Evolutionary conservation across 2,797 vertebrate species (phyloP).

Genomic region (Clarias pachynema): DNA sequence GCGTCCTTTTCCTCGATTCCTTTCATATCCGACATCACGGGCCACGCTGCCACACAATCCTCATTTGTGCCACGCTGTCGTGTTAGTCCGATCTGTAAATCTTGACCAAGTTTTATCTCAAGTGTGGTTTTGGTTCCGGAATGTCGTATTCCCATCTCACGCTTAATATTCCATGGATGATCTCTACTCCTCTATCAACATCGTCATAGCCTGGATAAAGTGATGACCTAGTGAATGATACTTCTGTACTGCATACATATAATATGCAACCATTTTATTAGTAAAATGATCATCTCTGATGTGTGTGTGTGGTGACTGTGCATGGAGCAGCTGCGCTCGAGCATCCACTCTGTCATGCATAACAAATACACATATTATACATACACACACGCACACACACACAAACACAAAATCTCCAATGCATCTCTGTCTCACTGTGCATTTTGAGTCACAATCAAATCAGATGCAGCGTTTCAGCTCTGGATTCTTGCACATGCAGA

Average conservation of each 20-base stretch:
- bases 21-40: not conserved
- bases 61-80: not conserved
- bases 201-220: not conserved
- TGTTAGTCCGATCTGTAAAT: not conserved
- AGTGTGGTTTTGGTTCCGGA: not conserved
- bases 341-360: not conserved
- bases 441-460: not conserved
- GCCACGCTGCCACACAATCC: not conserved
- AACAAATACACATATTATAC: slow-evolving; percentile 2
- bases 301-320: not conserved
- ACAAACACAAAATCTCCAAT: not conserved
- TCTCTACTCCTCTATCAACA: not conserved
- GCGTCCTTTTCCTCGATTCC: too few species aligned
- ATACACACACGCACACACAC: not conserved
- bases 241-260: too few species aligned
- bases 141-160: not conserved
- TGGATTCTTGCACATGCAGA: not conserved
- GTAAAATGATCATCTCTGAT: not conserved
- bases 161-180: not conserved
- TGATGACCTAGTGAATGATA: not conserved
- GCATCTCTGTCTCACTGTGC: not conserved
- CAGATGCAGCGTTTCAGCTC: not conserved
- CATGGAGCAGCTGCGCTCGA: not conserved
- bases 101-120: slow-evolving; percentile 5
- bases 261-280: not conserved